phyloP scores from a whole-genome alignment of 2,113 vertebrate species.

The Ancistrus triradiatus region DNA sequence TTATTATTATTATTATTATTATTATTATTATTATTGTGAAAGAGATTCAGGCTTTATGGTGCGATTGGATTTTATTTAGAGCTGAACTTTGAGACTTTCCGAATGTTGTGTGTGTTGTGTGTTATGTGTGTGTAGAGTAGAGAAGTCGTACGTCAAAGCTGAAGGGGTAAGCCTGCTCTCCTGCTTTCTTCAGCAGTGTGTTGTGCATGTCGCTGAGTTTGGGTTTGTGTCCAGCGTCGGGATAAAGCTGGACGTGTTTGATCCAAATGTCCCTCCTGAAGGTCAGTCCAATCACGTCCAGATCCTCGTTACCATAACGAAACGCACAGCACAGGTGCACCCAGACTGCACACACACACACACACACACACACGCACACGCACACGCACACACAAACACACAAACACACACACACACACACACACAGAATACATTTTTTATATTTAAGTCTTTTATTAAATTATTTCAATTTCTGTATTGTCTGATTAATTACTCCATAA shows the following conservation, averaged over 20 bases:
- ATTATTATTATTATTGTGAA: too few relatives aligned
- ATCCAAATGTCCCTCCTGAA: constrained; percentile 76
- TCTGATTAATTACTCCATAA: too few relatives aligned
- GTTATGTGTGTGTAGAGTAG: background rate
- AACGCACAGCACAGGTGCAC: constrained; percentile 70
- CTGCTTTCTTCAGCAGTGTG: constrained; percentile 67
- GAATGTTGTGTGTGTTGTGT: background rate
- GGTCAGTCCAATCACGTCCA: constrained; percentile 71
- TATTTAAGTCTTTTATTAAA: too few relatives aligned
- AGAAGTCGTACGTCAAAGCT: constrained; percentile 54
- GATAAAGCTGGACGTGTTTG: constrained; percentile 57
- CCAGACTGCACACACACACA: constrained; percentile 55
- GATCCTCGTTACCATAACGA: constrained; percentile 69
- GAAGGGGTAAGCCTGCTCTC: constrained; percentile 62
- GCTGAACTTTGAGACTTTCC: background rate
- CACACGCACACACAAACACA: background rate
- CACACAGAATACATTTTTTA: too few relatives aligned
- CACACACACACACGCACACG: constrained; percentile 4
- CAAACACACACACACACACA: too few relatives aligned
- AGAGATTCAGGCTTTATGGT: too few relatives aligned
- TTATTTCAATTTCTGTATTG: too few relatives aligned
- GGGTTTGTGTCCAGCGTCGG: constrained; percentile 54
- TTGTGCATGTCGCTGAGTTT: constrained; percentile 59
- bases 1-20: too few relatives aligned
- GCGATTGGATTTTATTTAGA: too few relatives aligned